Base-by-base conservation (phyloP, 2,113 vertebrate genomes). In the Craseonycteris thonglongyai region DNA sequence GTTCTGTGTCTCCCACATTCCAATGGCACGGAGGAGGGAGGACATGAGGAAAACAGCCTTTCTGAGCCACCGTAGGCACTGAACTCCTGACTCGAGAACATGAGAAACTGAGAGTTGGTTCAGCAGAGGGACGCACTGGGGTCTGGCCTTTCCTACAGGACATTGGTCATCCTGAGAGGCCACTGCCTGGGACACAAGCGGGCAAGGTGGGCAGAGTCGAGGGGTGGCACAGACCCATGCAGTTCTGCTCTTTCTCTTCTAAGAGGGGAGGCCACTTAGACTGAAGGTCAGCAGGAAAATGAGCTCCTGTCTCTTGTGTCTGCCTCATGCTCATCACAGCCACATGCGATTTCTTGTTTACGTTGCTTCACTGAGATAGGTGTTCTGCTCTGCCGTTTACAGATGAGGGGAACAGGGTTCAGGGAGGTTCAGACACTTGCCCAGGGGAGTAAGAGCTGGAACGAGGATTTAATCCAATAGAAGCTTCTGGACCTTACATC, bases 1-100 rank as follows among this genome's bases (percentile, higher is more conserved):
- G 63, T 26, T 42, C n/a, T n/a, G 3, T 45, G 4, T 21, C 45
- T 69, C 11, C 79, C 42, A 1, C 18, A 2, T 59, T 54, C 68
- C 10, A 3, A 40, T 51, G 35, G 75, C 68, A 19, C 14, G 16
- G 15, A 16, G 5, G 13, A 71, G 61, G n/a, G 66, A n/a, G 14
- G 30, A 7, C 16, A 7, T 11, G 3, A 14, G 1, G 45, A 49
- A 58, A 16, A 38, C 6, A 11, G 16, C 58, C 59, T 72, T 40
- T 8, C 2, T 3, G 79, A 75, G 45, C 24, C n/a, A 7, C 28
- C 33, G 1, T 2, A 4, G 2, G 38, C 11, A 2, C 1, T n/a
- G 49, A 47, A 18, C 45, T 30, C 30, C 26, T 58, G 68, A 42
- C 63, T 59, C 18, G 0, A 76, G 42, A 30, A 21, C 9, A 2